Percentiles rank a stretch among this genome's conserved stretches.
phyloP scores from a whole-genome alignment of 2,113 vertebrate genomes.

The Acrocephalus arundinaceus region DNA sequence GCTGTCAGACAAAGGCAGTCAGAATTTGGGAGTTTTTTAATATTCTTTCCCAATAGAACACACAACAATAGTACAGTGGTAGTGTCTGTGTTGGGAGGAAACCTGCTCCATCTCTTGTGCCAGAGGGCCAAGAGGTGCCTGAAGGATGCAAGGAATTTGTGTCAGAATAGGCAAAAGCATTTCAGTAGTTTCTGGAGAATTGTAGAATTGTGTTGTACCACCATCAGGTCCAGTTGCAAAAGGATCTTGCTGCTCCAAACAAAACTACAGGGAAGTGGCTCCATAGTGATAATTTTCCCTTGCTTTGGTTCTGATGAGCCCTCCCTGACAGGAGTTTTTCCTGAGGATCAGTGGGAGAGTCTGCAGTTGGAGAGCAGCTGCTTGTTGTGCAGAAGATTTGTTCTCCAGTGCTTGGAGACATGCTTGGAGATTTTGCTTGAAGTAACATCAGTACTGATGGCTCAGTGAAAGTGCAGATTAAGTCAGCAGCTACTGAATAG shows the following conservation, averaged over 20 bases:
- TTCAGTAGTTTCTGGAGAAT: background rate
- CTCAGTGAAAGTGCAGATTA: background rate
- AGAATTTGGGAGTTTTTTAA: background rate
- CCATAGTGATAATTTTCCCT: background rate
- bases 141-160: background rate
- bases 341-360: background rate
- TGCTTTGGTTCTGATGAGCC: background rate
- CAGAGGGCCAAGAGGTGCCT: background rate
- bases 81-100: background rate
- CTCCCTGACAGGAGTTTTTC: background rate
- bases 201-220: background rate
- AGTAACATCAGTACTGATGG: background rate
- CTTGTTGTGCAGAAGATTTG: background rate
- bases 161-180: background rate
- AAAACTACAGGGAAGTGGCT: background rate
- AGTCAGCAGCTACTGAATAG: background rate
- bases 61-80: background rate
- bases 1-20: background rate
- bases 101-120: background rate
- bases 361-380: background rate
- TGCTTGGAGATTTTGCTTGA: background rate
- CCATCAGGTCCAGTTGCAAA: background rate
- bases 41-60: background rate
- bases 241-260: background rate
- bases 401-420: background rate